phyloP scores from a whole-genome alignment of 2,888 invertebrate species.

The Drosophila demipolita region DNA sequence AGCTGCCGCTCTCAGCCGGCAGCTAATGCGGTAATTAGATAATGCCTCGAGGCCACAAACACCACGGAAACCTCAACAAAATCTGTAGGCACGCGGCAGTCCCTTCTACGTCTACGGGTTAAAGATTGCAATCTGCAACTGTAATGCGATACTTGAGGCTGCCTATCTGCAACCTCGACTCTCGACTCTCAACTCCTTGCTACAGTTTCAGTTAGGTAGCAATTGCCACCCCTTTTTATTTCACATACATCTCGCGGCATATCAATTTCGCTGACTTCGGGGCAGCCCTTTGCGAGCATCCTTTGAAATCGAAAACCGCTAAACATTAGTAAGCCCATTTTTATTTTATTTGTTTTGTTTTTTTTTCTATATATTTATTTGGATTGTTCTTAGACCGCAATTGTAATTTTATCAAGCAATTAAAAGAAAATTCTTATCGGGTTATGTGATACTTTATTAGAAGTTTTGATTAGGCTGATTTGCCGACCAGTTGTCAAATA shows the following conservation, averaged over 20 bases:
- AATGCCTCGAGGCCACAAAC: conserved; percentile 46
- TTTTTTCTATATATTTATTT: conserved; percentile 23
- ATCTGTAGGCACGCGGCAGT: conserved; percentile 65
- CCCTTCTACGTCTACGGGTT: conserved; percentile 41
- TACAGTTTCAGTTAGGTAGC: conserved; percentile 57
- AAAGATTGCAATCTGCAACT: conserved; percentile 74
- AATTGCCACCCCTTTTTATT: conserved; percentile 65
- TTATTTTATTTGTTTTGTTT: conserved; percentile 24
- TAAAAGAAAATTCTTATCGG: conserved; percentile 39
- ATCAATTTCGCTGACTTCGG: conserved; percentile 68
- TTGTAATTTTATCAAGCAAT: conserved; percentile 77
- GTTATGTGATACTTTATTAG: conserved; percentile 57
- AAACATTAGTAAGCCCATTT: conserved; percentile 70
- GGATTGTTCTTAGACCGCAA: conserved; percentile 64
- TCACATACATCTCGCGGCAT: conserved; percentile 47
- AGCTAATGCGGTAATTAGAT: conserved; percentile 78
- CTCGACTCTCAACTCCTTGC: conserved; percentile 47
- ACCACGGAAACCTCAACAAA: background rate
- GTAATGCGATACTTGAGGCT: conserved; percentile 60
- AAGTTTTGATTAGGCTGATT: conserved; percentile 54
- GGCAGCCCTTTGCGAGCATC: conserved; percentile 69
- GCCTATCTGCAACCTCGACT: conserved; percentile 28
- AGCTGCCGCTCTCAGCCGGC: conserved; percentile 55
- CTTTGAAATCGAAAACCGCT: conserved; percentile 75
- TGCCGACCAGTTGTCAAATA: background rate